Conservation (phyloP, 2,797 vertebrate genomes). For the Triplophysa bombifrons region DNA sequence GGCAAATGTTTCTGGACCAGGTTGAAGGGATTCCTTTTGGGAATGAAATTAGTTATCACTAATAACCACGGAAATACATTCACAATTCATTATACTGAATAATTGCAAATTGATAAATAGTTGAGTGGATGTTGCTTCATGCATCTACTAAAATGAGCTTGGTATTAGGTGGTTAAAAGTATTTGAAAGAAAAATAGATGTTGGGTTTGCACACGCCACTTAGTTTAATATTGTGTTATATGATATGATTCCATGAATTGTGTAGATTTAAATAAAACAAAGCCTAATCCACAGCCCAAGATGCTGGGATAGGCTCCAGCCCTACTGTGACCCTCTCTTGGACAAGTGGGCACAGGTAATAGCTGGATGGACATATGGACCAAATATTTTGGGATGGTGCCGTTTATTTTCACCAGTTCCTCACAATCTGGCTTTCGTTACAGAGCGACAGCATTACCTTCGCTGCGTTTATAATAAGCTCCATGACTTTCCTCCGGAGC, state of each 20-base stretch:
- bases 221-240: not conserved
- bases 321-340: too few relatives aligned
- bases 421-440: not conserved
- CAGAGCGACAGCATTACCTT: conserved; percentile 11
- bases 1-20: conserved; percentile 5
- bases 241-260: not conserved
- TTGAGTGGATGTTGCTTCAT: not conserved
- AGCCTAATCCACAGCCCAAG: too few relatives aligned
- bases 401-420: not conserved
- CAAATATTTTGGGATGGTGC: not conserved
- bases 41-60: not conserved
- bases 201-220: not conserved
- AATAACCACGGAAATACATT: not conserved
- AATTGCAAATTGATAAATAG: not conserved
- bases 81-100: not conserved
- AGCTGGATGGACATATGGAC: too few relatives aligned
- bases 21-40: conserved; percentile 15
- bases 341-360: too few relatives aligned
- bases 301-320: too few relatives aligned
- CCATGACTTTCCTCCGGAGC: conserved; percentile 33
- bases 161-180: too few relatives aligned
- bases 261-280: not conserved
- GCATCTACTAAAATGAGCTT: not conserved
- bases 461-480: conserved; percentile 2
- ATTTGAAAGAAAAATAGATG: too few relatives aligned